Percentiles rank a stretch among this genome's conserved stretches.
Evolutionary conservation across 35 echinoderm and acorn worm genomes (phyloP).

Genomic region (Ophioderma brevispina): DNA sequence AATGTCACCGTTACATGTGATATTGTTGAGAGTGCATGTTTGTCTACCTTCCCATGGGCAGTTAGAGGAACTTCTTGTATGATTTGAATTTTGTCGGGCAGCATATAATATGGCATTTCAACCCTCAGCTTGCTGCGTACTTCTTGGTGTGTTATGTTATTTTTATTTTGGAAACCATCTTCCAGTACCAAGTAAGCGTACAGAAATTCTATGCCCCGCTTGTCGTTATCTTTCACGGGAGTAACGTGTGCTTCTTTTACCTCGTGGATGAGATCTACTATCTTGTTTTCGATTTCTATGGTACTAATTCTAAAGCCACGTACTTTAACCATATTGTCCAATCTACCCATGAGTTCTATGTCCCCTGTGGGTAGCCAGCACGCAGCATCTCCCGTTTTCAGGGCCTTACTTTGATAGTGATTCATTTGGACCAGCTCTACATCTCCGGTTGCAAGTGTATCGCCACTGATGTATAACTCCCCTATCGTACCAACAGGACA

Average conservation of each 20-base stretch:
- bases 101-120: constrained; percentile 3
- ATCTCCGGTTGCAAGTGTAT: constrained; percentile 11
- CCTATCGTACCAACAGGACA: not conserved
- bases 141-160: not conserved
- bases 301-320: constrained; percentile 9
- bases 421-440: constrained; percentile 2
- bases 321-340: constrained; percentile 12
- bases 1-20: not conserved
- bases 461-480: not conserved
- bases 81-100: constrained; percentile 13
- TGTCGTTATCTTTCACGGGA: not conserved
- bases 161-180: not conserved
- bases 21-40: not conserved
- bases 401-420: not conserved
- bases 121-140: not conserved
- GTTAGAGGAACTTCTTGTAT: not conserved
- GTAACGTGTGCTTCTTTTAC: constrained; percentile 14
- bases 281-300: constrained; percentile 14
- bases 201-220: not conserved
- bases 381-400: not conserved
- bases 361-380: not conserved
- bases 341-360: not conserved
- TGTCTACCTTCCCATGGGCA: not conserved
- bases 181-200: not conserved
- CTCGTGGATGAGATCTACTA: not conserved